Conservation (phyloP, 2,888 invertebrate genomes). For the Troglohyphantes excavatus region DNA sequence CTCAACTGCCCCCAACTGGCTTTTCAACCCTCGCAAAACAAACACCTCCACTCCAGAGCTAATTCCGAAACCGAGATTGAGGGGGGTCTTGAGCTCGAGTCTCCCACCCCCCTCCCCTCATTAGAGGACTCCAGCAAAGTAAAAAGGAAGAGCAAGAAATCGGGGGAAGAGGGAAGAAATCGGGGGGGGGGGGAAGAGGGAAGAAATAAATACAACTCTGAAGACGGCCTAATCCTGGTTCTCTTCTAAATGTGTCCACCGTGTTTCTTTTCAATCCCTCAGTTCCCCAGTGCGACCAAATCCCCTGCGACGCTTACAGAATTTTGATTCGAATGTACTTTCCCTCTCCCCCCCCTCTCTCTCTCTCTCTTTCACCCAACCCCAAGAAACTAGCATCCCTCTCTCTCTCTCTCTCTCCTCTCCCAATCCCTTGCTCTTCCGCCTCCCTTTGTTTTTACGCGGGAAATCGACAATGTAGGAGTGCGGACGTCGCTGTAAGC, state of each 20-base stretch:
- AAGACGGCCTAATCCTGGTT: conserved; percentile 76
- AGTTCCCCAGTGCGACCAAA: conserved; percentile 59
- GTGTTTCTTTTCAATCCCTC: conserved; percentile 70
- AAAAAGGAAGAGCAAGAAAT: conserved; percentile 50
- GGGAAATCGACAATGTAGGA: conserved; percentile 61
- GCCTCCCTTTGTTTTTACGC: conserved; percentile 51
- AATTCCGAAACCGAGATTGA: conserved; percentile 14
- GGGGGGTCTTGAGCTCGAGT: not conserved
- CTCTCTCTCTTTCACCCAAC: not conserved
- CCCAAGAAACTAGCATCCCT: not conserved
- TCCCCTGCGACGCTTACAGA: conserved; percentile 69
- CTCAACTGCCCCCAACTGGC: not conserved
- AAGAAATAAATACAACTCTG: conserved; percentile 71
- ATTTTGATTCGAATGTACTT: conserved; percentile 75
- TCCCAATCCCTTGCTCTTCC: not conserved
- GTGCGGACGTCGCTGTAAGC: conserved; percentile 62
- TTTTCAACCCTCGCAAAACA: not conserved
- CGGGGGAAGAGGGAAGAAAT: not conserved
- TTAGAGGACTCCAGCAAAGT: conserved; percentile 32
- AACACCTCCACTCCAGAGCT: not conserved
- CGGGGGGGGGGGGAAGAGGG: not conserved
- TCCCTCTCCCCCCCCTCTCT: conserved; percentile 8
- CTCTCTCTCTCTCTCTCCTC: conserved; percentile 17
- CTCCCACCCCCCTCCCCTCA: conserved; percentile 26
- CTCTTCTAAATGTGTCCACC: conserved; percentile 76